Base-by-base conservation (phyloP, 1,140 invertebrate genomes). In the Saccostrea glomerata region DNA sequence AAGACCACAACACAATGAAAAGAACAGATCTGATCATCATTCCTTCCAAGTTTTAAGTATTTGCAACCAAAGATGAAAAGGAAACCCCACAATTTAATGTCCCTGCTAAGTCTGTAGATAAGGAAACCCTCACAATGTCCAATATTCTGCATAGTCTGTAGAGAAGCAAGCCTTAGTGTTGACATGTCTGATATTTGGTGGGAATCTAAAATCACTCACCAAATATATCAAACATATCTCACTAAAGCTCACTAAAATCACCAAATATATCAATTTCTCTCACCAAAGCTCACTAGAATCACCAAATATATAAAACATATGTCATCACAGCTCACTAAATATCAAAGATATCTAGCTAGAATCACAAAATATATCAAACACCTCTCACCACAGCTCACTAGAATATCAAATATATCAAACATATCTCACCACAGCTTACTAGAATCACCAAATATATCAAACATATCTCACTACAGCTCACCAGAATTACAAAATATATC, bases 151-250 rank as follows among this genome's bases (percentile, higher is more conserved):
- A 25, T 58, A n/a, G 54, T 89, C 40, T 83, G 54, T 3, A 47
- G 82, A n/a, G 36, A 40, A n/a, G 40, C 17, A 83, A 25, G 85
- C 84, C 90, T 82, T 91, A 89, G 89, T 90, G 91, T 87, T 95
- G 98, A 99, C 98, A 99, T 99, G 98, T 99, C 98, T 98, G 98
- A 98, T 98, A 98, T 97, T 98, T 97, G 98, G 98, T 98, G 98
- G 98, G 97, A 96, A 95, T 94, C 93, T 95, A 92, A 47, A 92
- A 86, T 87, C 58, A 95, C 95, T 96, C 98, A 99, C 98, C 98
- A 99, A 99, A 98, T 99, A 99, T 99, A 99, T 99, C 98, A 99
- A 99, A 99, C 98, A 99, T 99, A 99, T 99, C 98, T 98, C 95
- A 97, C 96, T 96, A 97, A 90, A 90, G 66, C 56, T 40, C 87